A percentile compares a stretch with the other conserved stretches of the same genome.
Evolutionary conservation across 2,888 invertebrate species (phyloP).

Genomic region (Loripinus fragilis): DNA sequence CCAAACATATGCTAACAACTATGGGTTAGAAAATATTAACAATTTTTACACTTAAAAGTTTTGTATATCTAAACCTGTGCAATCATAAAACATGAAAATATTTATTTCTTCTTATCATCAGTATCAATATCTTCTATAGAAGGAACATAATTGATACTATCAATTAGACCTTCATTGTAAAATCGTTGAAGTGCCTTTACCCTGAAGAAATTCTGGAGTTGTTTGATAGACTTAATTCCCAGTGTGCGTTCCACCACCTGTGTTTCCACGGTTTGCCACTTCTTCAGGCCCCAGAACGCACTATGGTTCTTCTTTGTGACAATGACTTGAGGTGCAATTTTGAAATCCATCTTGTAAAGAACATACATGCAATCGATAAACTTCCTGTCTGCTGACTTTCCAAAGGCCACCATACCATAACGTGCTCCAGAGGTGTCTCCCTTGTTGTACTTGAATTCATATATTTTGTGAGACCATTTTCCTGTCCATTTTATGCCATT

Average conservation of each 20-base stretch:
- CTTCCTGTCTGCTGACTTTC: too few species aligned
- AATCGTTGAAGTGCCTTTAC: conserved; percentile 18
- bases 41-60: too few species aligned
- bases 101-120: neutral
- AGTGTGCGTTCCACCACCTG: conserved; percentile 6
- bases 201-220: conserved; percentile 21
- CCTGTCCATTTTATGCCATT: conserved; percentile 7
- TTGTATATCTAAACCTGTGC: too few species aligned
- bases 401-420: too few species aligned
- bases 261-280: neutral
- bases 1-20: too few species aligned
- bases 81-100: neutral
- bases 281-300: neutral
- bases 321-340: too few species aligned
- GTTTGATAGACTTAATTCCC: conserved; percentile 16
- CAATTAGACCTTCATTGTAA: neutral
- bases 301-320: too few species aligned
- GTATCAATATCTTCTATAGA: conserved; percentile 23
- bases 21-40: too few species aligned
- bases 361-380: too few species aligned
- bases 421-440: too few species aligned
- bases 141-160: conserved; percentile 4
- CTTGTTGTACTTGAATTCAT: neutral
- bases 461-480: conserved; percentile 5
- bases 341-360: too few species aligned